phyloP scores from a whole-genome alignment of 2,113 vertebrate species.

The Cyprinus carpio region DNA sequence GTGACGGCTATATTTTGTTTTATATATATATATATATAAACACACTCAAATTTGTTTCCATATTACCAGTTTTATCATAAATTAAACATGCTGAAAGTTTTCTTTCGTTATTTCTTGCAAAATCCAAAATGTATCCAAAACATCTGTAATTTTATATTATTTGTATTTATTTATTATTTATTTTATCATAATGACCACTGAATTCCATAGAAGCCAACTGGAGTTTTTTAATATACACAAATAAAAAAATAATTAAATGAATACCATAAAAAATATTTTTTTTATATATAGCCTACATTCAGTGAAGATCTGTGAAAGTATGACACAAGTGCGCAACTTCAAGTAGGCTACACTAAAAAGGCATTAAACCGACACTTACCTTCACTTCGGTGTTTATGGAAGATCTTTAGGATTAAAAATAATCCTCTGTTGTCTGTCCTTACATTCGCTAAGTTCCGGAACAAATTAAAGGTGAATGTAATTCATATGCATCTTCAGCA shows the following conservation, averaged over 20 bases:
- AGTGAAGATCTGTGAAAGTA: background rate
- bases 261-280: background rate
- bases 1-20: background rate
- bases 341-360: background rate
- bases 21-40: background rate
- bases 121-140: background rate
- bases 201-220: background rate
- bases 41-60: background rate
- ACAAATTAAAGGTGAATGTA: background rate
- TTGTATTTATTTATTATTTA: background rate
- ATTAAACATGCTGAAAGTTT: background rate
- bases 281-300: too few species aligned
- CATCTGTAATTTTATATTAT: background rate
- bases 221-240: background rate
- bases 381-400: constrained; percentile 8
- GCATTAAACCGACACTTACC: constrained; percentile 63
- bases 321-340: background rate
- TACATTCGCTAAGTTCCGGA: background rate
- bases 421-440: background rate
- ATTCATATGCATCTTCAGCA: background rate
- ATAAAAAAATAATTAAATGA: background rate
- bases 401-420: background rate
- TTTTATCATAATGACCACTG: background rate
- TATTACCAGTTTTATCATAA: background rate
- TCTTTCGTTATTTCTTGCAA: background rate